These are phyloP conservation scores for Eristalis pertinax DNA, from an alignment of 2,888 invertebrate genomes.

Conservation along the genomic window DNA sequence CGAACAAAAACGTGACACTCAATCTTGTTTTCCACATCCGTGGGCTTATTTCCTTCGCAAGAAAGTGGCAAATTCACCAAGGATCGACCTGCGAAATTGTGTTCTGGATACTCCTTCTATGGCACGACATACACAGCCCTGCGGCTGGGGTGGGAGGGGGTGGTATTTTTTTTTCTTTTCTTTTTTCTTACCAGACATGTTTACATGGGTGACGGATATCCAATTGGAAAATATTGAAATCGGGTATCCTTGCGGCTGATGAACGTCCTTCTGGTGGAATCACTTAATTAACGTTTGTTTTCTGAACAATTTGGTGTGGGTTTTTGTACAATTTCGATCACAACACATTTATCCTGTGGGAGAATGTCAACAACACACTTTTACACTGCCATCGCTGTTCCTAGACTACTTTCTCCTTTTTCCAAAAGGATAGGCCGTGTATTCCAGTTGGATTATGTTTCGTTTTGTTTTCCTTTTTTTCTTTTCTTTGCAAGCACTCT, in stretches of 20 bases:
- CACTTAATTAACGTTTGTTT: not conserved
- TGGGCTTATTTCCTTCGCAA: not conserved
- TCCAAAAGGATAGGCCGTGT: conserved; percentile 42
- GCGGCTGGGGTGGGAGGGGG: not conserved
- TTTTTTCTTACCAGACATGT: conserved; percentile 66
- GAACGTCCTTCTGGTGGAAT: not conserved
- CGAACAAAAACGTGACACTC: conserved; percentile 31
- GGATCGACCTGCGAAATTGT: conserved; percentile 20
- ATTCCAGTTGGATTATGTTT: conserved; percentile 40
- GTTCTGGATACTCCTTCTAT: conserved; percentile 26
- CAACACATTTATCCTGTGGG: conserved; percentile 22
- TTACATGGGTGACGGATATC: conserved; percentile 4
- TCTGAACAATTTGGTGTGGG: not conserved
- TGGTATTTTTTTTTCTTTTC: not conserved
- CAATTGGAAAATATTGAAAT: conserved; percentile 8
- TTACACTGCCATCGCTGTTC: conserved; percentile 44
- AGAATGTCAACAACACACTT: conserved; percentile 69
- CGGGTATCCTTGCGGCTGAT: conserved; percentile 3
- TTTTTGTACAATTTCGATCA: conserved; percentile 3
- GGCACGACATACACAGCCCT: not conserved
- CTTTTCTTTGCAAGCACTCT: not conserved
- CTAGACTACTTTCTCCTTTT: conserved; percentile 46
- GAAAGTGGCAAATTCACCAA: not conserved
- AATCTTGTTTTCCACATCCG: conserved; percentile 34
- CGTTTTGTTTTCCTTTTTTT: conserved; percentile 3